Evolutionary conservation across 2,113 vertebrate species (phyloP).

Genomic region (Sorex fumeus): DNA sequence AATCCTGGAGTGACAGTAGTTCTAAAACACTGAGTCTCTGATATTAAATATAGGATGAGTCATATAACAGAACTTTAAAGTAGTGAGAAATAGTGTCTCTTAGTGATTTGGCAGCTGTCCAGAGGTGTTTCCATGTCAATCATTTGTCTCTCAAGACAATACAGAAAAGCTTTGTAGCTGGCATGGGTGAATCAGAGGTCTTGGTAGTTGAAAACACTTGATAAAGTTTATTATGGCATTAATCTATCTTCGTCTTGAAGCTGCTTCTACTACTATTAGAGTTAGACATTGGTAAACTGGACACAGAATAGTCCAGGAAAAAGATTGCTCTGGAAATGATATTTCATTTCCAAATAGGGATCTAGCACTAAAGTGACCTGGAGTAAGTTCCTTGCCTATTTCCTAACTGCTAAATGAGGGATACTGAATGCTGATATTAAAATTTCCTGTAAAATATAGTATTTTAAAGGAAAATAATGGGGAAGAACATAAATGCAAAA

Average conservation of each 20-base stretch:
- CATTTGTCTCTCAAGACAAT: not conserved
- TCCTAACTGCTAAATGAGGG: not conserved
- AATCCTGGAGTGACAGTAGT: not conserved
- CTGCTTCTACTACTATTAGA: not conserved
- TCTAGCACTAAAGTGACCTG: not conserved
- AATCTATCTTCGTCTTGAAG: constrained; percentile 18
- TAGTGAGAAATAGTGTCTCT: not conserved
- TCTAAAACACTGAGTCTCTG: not conserved
- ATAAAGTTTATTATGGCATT: not conserved
- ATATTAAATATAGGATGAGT: not conserved
- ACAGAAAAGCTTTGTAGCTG: constrained; percentile 3
- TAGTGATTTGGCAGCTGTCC: not conserved
- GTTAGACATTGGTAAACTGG: not conserved
- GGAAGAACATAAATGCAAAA: not conserved
- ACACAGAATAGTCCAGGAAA: not conserved
- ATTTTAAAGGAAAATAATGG: constrained; percentile 36
- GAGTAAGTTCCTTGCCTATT: not conserved
- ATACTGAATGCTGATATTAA: constrained; percentile 8
- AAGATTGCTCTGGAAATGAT: constrained; percentile 35
- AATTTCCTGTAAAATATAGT: not conserved
- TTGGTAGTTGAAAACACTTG: not conserved
- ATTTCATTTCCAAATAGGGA: not conserved
- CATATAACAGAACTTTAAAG: not conserved
- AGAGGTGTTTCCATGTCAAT: not conserved
- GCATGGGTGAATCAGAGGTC: not conserved